Evolutionary conservation across 2,113 vertebrate genomes (phyloP), one percentile per base, ranked within the genome.

Genomic region (Uria lomvia): DNA sequence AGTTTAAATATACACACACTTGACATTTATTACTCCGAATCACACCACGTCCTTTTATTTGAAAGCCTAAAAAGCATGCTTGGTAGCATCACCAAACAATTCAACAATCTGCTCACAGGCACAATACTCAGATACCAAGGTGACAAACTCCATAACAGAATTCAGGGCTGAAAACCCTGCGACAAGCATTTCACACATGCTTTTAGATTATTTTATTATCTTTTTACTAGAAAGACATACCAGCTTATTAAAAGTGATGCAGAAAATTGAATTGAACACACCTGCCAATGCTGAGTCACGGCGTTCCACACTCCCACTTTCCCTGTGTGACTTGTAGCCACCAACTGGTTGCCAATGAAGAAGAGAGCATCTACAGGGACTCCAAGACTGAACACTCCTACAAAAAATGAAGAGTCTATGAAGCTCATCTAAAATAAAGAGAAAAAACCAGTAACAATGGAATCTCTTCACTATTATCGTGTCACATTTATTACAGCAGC

Each of bases 261-360:
- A 1, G 55, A 86, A 88, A 60, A 77, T 26, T 8, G 22, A 45
- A 81, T 8, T 59, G 65, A 76, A 98, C 98, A 67, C 75, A 99
- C 99, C 99, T 99, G 99, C 99, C 99, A 99, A 93, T 99, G 99
- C 94, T 99, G 99, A 49, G 99, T 99, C 96, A 99, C 99, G 7
- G 99, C 99, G 1, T 99, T 99, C 99, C 99, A 99, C 71, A 99
- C 99, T 36, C 99, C 99, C 21, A 99, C 99, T 90, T 99, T 99
- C 88, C 99, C 99, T 6, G 99, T 99, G 42, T 99, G 99, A 94
- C 99, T 99, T 4, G 99, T 99, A 85, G 99, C 99, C 58, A 99
- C 99, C 97, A 99, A 52, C 98, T 99, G 99, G 98, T 99, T 99
- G 34, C 99, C 99, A 38, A 99, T 99, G 86, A 99, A 99, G 98